These are phyloP conservation scores for Callitettix versicolor DNA, from an alignment of 1,140 invertebrate genomes.

Conservation along the genomic window DNA sequence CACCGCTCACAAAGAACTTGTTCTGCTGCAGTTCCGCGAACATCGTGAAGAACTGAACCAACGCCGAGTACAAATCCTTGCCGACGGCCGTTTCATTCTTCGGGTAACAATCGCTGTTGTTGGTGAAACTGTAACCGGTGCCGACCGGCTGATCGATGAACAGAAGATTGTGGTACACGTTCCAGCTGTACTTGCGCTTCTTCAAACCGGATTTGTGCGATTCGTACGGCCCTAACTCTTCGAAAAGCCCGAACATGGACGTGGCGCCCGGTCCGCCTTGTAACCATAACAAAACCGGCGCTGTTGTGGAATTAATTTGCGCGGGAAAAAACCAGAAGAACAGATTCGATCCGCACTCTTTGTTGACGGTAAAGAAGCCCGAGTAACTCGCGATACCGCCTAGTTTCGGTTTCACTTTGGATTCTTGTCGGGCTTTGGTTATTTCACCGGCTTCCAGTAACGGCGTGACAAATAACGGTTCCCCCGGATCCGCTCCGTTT, in stretches of 20 bases:
- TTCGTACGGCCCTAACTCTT: constrained; percentile 39
- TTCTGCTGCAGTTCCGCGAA: constrained; percentile 53
- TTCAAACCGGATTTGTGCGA: not conserved
- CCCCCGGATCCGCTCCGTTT: not conserved
- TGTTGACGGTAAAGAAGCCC: constrained; percentile 63
- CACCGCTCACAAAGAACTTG: constrained; percentile 70
- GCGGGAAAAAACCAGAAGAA: constrained; percentile 74
- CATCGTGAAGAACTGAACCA: constrained; percentile 57
- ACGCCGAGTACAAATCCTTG: constrained; percentile 8
- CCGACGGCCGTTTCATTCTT: constrained; percentile 46
- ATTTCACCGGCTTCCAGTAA: constrained; percentile 15
- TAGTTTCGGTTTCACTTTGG: constrained; percentile 14
- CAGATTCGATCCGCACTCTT: constrained; percentile 39
- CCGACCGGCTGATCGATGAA: constrained; percentile 62
- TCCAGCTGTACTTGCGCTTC: constrained; percentile 15
- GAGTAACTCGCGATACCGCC: constrained; percentile 34
- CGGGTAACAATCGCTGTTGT: constrained; percentile 50
- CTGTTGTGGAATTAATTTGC: constrained; percentile 30
- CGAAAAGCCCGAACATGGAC: constrained; percentile 60
- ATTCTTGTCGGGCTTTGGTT: constrained; percentile 8
- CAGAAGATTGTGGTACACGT: constrained; percentile 31
- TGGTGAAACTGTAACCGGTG: constrained; percentile 52
- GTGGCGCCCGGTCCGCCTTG: constrained; percentile 62
- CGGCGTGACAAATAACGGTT: constrained; percentile 19
- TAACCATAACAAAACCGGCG: constrained; percentile 60